Evolutionary conservation across 1,140 invertebrate genomes (phyloP), one percentile per base, ranked within the genome.

Genomic region (Pinna nobilis): DNA sequence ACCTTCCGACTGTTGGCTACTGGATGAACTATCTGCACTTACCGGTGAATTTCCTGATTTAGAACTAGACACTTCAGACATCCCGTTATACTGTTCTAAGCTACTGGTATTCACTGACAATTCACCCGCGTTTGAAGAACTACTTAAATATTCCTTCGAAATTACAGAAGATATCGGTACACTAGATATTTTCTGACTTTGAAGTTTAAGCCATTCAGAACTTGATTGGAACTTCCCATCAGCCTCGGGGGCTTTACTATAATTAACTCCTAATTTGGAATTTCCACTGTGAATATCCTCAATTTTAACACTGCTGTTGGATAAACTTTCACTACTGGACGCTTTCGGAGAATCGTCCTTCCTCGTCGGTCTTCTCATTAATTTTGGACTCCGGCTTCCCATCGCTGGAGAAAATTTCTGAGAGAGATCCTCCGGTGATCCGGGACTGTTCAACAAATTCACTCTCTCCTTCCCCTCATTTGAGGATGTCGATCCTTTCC

Each of bases 321-420:
- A n/a, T 15, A 25, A 59, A n/a, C 11, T 59, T 30, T n/a, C 37
- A 59, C 23, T 18, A 18, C 15, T 30, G 32, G 9, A 30, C 37
- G 30, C 37, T 59, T 33, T 59, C 55, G 32, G n/a, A 15, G 55
- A 59, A 20, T 59, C 55, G 30, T 59, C 55, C 13, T 35, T 33
- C 33, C 9, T 15, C 55, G 37, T 59, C 32, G 37, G 55, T 35
- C 37, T 59, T 9, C 73, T 49, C 3, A 50, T 37, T 23, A 75
- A 47, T 51, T 75, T 68, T 11, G 73, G 73, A 55, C 73, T 75
- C 49, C 61, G 47, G 33, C 73, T 75, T 1, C 73, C 73, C 73
- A 75, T 75, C 0, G 60, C 47, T 13, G 73, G 73, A 33, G 66
- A 69, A 28, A 75, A 55, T 30, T 55, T 61, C 20, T 37, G 33